phyloP scores from a whole-genome alignment of 2,113 vertebrate genomes.

The Psittacula cyanocephala region DNA sequence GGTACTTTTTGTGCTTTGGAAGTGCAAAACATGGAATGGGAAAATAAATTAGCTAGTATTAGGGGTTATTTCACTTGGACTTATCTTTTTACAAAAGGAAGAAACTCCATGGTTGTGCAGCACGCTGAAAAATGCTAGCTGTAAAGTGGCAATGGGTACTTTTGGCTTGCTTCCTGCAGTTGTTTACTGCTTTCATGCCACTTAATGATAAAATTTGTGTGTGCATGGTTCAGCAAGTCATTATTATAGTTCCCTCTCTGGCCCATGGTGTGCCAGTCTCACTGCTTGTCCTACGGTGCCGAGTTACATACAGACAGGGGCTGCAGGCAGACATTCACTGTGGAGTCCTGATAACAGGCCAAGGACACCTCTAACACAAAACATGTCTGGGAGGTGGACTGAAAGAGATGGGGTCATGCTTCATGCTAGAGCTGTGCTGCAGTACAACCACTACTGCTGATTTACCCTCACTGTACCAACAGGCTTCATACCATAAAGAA shows the following conservation, averaged over 20 bases:
- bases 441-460: fast-evolving
- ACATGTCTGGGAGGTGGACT: fast-evolving
- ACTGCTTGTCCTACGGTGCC: not conserved
- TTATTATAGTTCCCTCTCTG: fast-evolving
- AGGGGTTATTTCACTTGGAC: not conserved
- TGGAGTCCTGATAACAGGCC: not conserved
- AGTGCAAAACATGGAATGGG: not conserved
- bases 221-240: not conserved
- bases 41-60: not conserved
- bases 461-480: not conserved
- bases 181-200: not conserved
- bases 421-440: fast-evolving
- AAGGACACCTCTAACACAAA: not conserved
- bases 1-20: not conserved
- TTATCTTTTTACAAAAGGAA: not conserved
- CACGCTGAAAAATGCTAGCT: fast-evolving
- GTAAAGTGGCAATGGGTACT: not conserved
- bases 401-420: not conserved
- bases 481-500: not conserved
- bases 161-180: not conserved
- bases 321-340: not conserved
- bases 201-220: not conserved
- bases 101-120: not conserved
- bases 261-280: fast-evolving
- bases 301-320: fast-evolving